Evolutionary conservation across 2,888 invertebrate species (phyloP), one percentile per base, ranked within the genome.

Genomic region (Ryuthela nishihirai): DNA sequence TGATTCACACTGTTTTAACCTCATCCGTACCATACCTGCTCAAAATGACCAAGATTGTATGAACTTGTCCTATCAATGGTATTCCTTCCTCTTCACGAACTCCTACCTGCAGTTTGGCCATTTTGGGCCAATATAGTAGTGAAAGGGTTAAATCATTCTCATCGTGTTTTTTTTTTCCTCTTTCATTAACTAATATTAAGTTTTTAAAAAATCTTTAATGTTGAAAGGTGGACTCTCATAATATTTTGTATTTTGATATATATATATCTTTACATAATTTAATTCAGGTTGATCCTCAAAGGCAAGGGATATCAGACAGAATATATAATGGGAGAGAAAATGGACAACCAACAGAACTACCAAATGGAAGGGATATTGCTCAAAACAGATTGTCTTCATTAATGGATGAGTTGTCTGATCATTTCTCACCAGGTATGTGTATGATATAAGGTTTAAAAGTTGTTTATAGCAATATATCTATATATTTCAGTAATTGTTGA

Each of bases 331-430:
- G 42, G 29, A 45, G 46, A 36, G 56, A 47, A 46, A 58, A 52
- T 18, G 35, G 38, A 6, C 21, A 52, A n/a, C 42, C 50, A 3
- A 42, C 52, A 24, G 50, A 58, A 42, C 23, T 47, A 35, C 41
- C 56, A 21, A 52, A 58, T 50, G 49, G 49, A 4, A 49, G 50
- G 32, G 52, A 58, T 15, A 46, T 52, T 25, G 46, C 45, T 12
- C 56, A 52, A 38, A 58, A 52, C 25, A 58, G 56, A 46, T 15
- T 58, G 29, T 47, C 56, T 32, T 52, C 50, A 18, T 29, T 58
- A 23, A 58, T 58, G 50, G 56, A 58, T 52, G 56, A 58, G 29
- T 40, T 58, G 21, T 58, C 56, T 10, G 52, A 58, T 42, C 56
- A 58, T 17, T 52, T 58, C 47, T 52, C 56, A 15, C 29, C 50